Percentiles rank a stretch among this genome's conserved stretches.
Conservation (phyloP, 2,113 vertebrate species). For the Sminthopsis crassicaudata region DNA sequence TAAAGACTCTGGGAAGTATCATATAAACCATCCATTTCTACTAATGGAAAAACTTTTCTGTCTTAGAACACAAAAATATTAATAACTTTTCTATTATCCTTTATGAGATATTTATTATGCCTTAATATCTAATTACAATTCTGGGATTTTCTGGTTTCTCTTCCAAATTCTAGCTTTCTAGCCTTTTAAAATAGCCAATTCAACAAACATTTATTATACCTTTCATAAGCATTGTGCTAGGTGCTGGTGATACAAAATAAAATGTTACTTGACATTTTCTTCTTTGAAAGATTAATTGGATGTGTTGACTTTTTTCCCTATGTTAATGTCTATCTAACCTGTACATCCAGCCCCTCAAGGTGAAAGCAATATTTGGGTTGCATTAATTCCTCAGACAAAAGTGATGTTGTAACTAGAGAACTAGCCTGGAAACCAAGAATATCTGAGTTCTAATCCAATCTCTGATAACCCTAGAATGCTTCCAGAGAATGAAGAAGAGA, state of each 20-base stretch:
- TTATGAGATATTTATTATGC: not conserved
- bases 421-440: not conserved
- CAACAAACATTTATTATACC: not conserved
- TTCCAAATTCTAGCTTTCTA: not conserved
- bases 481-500: not conserved
- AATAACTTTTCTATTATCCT: not conserved
- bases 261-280: not conserved
- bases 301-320: not conserved
- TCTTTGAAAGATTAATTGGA: not conserved
- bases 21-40: not conserved
- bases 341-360: not conserved
- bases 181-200: not conserved
- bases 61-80: not conserved
- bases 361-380: not conserved
- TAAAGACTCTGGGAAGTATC: not conserved
- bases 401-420: not conserved
- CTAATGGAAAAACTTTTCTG: not conserved
- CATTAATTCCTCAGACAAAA: not conserved
- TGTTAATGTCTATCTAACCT: not conserved
- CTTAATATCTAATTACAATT: not conserved
- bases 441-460: not conserved
- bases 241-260: not conserved
- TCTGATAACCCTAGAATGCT: not conserved
- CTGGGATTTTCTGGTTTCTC: not conserved
- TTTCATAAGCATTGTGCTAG: not conserved